These are phyloP conservation scores for Premnoplex brunnescens DNA, from an alignment of 2,797 vertebrate genomes.

Conservation along the genomic window DNA sequence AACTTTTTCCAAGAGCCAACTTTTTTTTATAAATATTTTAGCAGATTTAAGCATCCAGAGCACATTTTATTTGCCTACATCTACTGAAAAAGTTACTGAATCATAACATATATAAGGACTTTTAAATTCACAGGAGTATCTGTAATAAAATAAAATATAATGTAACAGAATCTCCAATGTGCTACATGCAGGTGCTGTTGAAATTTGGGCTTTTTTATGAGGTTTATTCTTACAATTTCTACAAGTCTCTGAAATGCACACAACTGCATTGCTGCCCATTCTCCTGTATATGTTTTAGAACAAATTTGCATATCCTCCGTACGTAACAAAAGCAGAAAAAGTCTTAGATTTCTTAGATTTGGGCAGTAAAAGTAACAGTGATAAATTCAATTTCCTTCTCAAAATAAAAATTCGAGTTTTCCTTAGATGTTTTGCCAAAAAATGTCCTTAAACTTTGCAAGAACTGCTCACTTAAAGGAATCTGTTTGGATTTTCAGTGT, in stretches of 20 bases:
- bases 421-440: neutral
- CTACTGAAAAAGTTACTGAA: neutral
- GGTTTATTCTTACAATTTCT: neutral
- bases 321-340: neutral
- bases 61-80: neutral
- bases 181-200: neutral
- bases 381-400: neutral
- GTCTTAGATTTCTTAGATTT: neutral
- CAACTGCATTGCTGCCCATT: neutral
- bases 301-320: neutral
- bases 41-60: neutral
- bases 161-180: neutral
- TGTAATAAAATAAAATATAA: neutral
- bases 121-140: neutral
- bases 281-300: neutral
- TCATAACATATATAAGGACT: neutral
- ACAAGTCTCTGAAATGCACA: neutral
- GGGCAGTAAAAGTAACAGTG: neutral
- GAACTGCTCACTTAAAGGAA: neutral
- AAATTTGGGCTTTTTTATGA: rapidly evolving
- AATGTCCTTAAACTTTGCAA: neutral
- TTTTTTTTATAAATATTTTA: slow-evolving; percentile 26
- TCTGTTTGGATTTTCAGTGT: neutral
- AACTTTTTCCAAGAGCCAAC: slow-evolving; percentile 26
- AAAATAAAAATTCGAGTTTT: neutral